Percentiles rank a stretch among this genome's conserved stretches.
Evolutionary conservation across 2,797 vertebrate genomes (phyloP).

Genomic region (Chrysocyon brachyurus): DNA sequence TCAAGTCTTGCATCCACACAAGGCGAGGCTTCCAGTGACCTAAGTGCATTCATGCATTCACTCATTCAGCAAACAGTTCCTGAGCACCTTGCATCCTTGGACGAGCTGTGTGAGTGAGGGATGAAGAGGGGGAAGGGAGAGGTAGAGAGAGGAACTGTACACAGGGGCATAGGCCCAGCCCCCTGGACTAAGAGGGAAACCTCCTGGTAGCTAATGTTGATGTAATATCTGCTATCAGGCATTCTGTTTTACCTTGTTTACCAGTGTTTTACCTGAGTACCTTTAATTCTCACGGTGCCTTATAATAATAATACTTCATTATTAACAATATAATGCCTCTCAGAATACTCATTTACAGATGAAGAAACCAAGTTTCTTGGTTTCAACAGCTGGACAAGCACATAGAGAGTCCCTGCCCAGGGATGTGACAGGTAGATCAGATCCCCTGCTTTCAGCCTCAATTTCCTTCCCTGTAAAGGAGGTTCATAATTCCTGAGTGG

Average conservation of each 20-base stretch:
- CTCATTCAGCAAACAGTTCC: background rate
- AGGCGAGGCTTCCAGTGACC: background rate
- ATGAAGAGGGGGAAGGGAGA: rapidly evolving
- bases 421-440: background rate
- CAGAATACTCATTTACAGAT: background rate
- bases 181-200: background rate
- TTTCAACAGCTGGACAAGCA: background rate
- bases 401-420: background rate
- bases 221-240: background rate
- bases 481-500: background rate
- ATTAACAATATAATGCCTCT: background rate
- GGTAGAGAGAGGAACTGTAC: background rate
- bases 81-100: background rate
- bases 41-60: background rate
- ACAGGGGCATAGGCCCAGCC: background rate
- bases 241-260: background rate
- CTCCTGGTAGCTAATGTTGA: background rate
- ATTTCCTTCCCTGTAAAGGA: background rate
- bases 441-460: background rate
- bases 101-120: background rate
- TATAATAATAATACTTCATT: background rate
- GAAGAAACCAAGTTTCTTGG: background rate
- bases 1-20: background rate
- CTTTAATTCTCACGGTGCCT: background rate
- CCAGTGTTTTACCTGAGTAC: background rate